phyloP scores from a whole-genome alignment of 2,888 invertebrate species.

The Amiota minor region DNA sequence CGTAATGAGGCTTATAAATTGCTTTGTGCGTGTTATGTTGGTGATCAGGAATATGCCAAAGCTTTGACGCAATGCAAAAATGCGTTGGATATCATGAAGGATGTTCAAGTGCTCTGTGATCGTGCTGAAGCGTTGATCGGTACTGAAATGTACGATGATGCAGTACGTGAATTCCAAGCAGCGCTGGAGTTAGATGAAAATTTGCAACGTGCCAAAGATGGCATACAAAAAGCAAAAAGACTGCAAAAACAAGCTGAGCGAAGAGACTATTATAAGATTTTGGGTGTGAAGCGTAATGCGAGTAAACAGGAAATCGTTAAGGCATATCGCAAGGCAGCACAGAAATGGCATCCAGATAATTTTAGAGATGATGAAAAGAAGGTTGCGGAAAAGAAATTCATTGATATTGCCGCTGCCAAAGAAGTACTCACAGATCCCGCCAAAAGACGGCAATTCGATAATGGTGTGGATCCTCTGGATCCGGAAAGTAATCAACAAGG shows the following conservation, averaged over 20 bases:
- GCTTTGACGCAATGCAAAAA: constrained; percentile 85
- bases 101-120: constrained; percentile 88
- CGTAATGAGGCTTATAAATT: constrained; percentile 83
- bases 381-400: constrained; percentile 96
- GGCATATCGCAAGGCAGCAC: constrained; percentile 96
- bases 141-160: constrained; percentile 94
- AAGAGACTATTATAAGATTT: constrained; percentile 93
- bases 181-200: constrained; percentile 89
- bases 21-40: constrained; percentile 85
- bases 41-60: constrained; percentile 81
- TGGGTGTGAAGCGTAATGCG: constrained; percentile 89
- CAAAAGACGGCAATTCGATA: constrained; percentile 94
- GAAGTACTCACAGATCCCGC: constrained; percentile 92
- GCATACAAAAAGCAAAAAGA: constrained; percentile 89
- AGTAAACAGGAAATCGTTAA: constrained; percentile 94
- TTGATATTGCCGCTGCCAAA: constrained; percentile 98
- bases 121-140: constrained; percentile 92
- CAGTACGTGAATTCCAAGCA: constrained; percentile 88
- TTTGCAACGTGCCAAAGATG: constrained; percentile 88
- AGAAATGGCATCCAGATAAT: constrained; percentile 99
- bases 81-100: constrained; percentile 84
- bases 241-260: constrained; percentile 93
- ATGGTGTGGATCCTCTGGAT: constrained; percentile 96
- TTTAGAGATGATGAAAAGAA: constrained; percentile 92
- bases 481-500: constrained; percentile 84